Evolutionary conservation across 2,797 vertebrate genomes (phyloP).

Genomic region (Pseudotriccus pelzelni): DNA sequence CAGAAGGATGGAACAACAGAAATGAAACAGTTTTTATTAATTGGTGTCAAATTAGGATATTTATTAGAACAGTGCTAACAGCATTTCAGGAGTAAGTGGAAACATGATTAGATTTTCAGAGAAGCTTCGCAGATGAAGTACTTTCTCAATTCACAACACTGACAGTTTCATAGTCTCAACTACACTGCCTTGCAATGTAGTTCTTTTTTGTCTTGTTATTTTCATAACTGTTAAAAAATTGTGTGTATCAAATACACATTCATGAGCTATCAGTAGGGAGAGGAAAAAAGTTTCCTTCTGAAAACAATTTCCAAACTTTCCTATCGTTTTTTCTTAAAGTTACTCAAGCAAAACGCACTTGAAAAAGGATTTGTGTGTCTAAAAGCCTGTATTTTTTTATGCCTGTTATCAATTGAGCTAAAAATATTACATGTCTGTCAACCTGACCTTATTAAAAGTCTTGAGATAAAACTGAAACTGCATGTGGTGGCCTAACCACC

Average conservation of each 20-base stretch:
- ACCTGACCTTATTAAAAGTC: not conserved
- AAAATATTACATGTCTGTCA: constrained; percentile 2
- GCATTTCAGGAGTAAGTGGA: not conserved
- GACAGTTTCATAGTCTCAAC: not conserved
- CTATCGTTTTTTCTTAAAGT: not conserved
- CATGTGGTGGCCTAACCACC: not conserved
- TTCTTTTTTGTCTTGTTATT: not conserved
- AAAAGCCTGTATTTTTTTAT: not conserved
- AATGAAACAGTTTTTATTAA: not conserved
- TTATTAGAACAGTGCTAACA: not conserved
- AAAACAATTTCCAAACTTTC: not conserved
- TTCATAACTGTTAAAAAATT: not conserved
- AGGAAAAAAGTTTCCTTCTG: not conserved
- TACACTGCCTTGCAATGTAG: not conserved
- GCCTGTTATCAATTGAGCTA: not conserved
- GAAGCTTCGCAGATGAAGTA: not conserved
- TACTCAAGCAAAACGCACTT: not conserved
- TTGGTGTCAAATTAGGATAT: not conserved
- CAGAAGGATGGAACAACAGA: not conserved
- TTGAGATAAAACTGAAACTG: not conserved
- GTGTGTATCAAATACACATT: not conserved
- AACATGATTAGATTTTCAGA: not conserved
- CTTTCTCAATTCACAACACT: not conserved
- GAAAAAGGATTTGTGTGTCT: not conserved
- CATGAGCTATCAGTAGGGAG: not conserved